Percentiles rank a stretch among this genome's conserved stretches.
These are phyloP conservation scores for Azorinus chamasolen DNA, from an alignment of 2,888 invertebrate species.

Conservation along the genomic window DNA sequence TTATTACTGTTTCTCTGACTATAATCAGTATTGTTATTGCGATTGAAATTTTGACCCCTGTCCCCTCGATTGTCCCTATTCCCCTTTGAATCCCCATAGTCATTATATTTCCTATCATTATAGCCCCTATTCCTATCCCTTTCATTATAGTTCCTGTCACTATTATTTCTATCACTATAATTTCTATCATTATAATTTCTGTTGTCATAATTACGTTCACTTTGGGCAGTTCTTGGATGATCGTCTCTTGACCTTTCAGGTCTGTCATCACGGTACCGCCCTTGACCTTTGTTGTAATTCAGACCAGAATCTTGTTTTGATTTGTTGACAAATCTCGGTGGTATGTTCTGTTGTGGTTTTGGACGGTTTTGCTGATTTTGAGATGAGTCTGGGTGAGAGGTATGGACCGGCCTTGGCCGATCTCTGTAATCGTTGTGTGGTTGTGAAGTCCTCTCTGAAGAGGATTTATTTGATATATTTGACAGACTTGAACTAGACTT, in stretches of 20 bases:
- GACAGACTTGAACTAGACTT: conserved; percentile 1
- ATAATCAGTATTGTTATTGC: conserved; percentile 4
- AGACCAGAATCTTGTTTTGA: conserved; percentile 46
- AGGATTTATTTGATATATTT: too few relatives aligned
- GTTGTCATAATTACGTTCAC: conserved; percentile 32
- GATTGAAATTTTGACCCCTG: conserved; percentile 4
- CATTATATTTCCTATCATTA: conserved; percentile 22
- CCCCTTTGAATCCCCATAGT: conserved; percentile 11
- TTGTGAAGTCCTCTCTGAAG: too few relatives aligned
- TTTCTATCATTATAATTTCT: conserved; percentile 37
- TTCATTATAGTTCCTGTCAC: conserved; percentile 38
- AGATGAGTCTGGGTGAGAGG: neutral
- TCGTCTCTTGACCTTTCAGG: conserved; percentile 46
- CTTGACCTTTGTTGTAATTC: conserved; percentile 43
- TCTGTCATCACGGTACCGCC: conserved; percentile 50
- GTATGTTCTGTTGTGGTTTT: conserved; percentile 55
- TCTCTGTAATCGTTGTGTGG: too few relatives aligned
- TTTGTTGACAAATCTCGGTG: conserved; percentile 65
- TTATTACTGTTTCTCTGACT: conserved; percentile 4
- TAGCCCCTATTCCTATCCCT: conserved; percentile 17
- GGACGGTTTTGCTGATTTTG: conserved; percentile 49
- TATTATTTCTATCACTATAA: conserved; percentile 34
- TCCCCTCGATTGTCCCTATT: conserved; percentile 26
- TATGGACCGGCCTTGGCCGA: too few relatives aligned
- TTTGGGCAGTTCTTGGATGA: conserved; percentile 38